Percentiles rank a stretch among this genome's conserved stretches.
These are phyloP conservation scores for Oreochromis spilurus DNA, from an alignment of 2,113 vertebrate genomes.

Conservation along the genomic window DNA sequence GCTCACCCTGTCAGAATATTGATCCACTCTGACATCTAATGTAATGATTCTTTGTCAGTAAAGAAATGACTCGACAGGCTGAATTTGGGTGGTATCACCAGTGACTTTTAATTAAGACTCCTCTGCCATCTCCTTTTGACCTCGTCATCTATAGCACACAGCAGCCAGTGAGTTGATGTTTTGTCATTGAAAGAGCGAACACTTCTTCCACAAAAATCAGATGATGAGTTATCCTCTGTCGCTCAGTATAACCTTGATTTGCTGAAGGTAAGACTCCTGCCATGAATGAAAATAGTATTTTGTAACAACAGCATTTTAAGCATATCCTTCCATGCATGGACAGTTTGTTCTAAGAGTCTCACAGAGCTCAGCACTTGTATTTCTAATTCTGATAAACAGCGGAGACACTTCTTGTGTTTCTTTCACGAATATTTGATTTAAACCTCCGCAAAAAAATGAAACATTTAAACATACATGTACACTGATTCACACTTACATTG, in stretches of 20 bases:
- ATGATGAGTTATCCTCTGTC: slow-evolving; percentile 19
- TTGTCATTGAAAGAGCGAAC: slow-evolving; percentile 7
- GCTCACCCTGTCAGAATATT: slow-evolving; percentile 74
- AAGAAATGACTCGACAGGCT: slow-evolving; percentile 58
- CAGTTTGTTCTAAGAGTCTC: background rate
- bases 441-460: background rate
- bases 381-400: slow-evolving; percentile 16
- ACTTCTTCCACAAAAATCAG: slow-evolving; percentile 8
- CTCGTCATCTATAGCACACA: slow-evolving; percentile 28
- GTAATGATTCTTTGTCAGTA: slow-evolving; percentile 75
- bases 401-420: background rate
- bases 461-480: background rate
- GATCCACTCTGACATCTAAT: slow-evolving; percentile 71
- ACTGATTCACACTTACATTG: background rate
- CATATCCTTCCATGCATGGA: background rate
- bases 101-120: slow-evolving; percentile 70
- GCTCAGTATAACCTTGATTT: slow-evolving; percentile 40
- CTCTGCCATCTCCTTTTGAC: slow-evolving; percentile 53
- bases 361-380: background rate
- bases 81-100: slow-evolving; percentile 57
- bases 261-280: slow-evolving; percentile 2
- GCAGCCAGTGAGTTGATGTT: slow-evolving; percentile 11
- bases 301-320: background rate
- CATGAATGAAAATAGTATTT: slow-evolving; percentile 18
- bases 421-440: background rate